Base-by-base conservation (phyloP, 2,888 invertebrate genomes). In the Tromatobia lineatoria region DNA sequence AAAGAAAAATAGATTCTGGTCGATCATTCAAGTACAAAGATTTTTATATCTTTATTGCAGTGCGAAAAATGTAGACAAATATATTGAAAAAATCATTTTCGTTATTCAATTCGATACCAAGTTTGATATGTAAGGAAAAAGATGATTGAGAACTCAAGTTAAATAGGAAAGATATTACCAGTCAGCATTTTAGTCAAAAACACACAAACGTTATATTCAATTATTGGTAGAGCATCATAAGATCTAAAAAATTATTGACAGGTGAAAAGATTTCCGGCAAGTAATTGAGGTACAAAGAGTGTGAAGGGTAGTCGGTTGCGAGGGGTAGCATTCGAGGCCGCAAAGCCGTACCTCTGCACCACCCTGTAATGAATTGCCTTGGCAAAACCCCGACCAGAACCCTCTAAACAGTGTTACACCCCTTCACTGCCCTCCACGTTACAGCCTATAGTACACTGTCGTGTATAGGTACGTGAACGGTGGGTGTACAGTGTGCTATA, bases 351-450 rank as follows among this genome's bases (percentile, higher is more conserved):
- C 66, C 23, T 42, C 61, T 59, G 80, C 59, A 80, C 71, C 76
- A 57, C 47, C 70, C 38, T 38, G 71, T 77, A 82, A 82, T 78
- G 74, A 82, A 78, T 82, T 74, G 69, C 78, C 73, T 71, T 70
- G 52, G 57, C 52, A 69, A 54, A 78, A 78, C 52, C 45, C 69
- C 50, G 74, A 61, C 82, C 23, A 25, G 50, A 45, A 59, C n/a
- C 42, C 78, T 78, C 64, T 45, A 61, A 75, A 75, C 59, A 61
- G 42, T 18, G 47, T 47, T 67, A 42, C 20, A 54, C 38, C 45
- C 59, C 59, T n/a, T 59, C 25, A 11, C 61, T 20, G 29, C 18
- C 47, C 13, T 47, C 61, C 47, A 42, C 64, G 18, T 54, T 42
- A 54, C 67, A 52, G 34, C n/a, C 42, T 54, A 61, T 80, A 47